Evolutionary conservation across 2,888 invertebrate genomes (phyloP), one percentile per base, ranked within the genome.

Genomic region (Andrena chrysosceles): DNA sequence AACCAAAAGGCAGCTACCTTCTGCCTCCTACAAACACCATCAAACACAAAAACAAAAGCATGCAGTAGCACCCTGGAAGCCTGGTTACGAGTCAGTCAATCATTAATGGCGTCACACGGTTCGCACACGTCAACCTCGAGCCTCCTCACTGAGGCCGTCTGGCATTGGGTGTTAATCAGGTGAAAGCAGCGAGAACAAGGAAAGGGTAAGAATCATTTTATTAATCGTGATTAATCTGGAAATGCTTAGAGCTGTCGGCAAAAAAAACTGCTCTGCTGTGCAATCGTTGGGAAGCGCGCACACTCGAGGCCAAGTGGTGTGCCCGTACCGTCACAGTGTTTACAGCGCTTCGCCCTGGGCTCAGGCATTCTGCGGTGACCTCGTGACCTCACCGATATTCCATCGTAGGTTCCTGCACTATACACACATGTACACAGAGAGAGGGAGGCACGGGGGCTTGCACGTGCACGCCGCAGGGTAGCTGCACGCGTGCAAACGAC

Each of bases 271-370:
- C 20, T 8, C 42, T 59, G 62, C 26, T 48, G 23, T 42, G 20
- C 20, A 60, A 29, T 26, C 31, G 33, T 3, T 7, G 0, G 42
- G 23, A 74, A 77, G 66, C 42, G 48, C 29, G 59, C 52, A 71
- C 48, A 66, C 16, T 72, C 42, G 67, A 69, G 77, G 77, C 67
- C 66, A 81, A 79, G 63, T 71, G 66, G 83, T 83, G 83, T 73
- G 81, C 89, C 83, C 93, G 92, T 96, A 97, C 97, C 97, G 97
- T 97, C 97, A 97, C 97, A 97, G 95, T 97, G 97, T 96, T 97
- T 97, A 97, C 97, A 97, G 96, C 97, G 97, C 95, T 97, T 97
- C 95, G 97, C 97, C 96, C 97, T 96, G 95, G 97, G 97, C 95
- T 96, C 96, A 95, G 95, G 96, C 95, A 94, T 94, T 94, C 93